phyloP scores from a whole-genome alignment of 2,888 invertebrate genomes.

The Nasonia oneida region DNA sequence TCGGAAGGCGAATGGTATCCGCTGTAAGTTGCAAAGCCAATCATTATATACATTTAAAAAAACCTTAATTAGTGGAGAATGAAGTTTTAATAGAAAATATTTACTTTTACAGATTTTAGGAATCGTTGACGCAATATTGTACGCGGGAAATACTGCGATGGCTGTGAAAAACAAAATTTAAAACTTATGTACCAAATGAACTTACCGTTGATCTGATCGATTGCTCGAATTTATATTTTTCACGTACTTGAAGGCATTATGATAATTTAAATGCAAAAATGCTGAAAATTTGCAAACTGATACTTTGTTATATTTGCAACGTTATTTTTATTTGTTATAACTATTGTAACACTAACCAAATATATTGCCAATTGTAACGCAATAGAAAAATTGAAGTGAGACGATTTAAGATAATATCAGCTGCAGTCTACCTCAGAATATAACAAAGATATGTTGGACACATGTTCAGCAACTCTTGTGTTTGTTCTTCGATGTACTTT shows the following conservation, averaged over 20 bases:
- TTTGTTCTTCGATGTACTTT: not conserved
- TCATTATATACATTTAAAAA: not conserved
- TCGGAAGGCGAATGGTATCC: constrained; percentile 26
- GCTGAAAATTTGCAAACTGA: not conserved
- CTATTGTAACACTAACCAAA: too few species aligned
- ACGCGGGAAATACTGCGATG: constrained; percentile 50
- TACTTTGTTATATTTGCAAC: not conserved
- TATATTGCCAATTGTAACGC: too few species aligned
- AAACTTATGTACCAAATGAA: not conserved
- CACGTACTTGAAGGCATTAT: not conserved
- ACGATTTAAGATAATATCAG: too few species aligned
- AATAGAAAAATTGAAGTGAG: too few species aligned
- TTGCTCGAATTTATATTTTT: not conserved
- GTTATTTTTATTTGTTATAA: not conserved
- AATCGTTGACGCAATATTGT: constrained; percentile 56
- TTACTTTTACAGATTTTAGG: constrained; percentile 52
- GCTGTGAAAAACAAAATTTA: constrained; percentile 52
- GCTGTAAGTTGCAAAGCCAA: constrained; percentile 48
- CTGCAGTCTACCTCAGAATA: not conserved
- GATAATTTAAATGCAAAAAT: not conserved
- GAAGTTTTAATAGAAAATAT: not conserved
- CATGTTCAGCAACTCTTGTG: not conserved
- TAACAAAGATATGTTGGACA: not conserved
- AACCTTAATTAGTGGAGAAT: not conserved
- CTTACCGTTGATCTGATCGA: not conserved